Evolutionary conservation across 2,888 invertebrate genomes (phyloP), one percentile per base, ranked within the genome.

Genomic region (Dione vanillae): DNA sequence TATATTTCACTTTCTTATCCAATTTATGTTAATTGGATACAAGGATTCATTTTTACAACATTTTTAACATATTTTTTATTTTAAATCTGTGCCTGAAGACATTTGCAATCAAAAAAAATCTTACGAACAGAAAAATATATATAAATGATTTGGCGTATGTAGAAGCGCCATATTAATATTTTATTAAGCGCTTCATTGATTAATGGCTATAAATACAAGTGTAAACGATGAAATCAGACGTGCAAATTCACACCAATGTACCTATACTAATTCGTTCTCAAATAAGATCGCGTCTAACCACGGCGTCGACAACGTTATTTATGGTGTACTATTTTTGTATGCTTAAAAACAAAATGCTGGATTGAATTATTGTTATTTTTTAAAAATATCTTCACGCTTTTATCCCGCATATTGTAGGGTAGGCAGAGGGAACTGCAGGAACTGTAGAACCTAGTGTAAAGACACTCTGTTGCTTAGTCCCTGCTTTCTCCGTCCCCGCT

Each of bases 251-350:
- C 69, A 72, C 56, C 27, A 35, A 35, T 45, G 27, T 27, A 27
- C 27, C 5, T 27, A n/a, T 11, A 61, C 16, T 35, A 61, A 61
- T 61, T 61, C 61, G 45, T 61, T 61, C 35, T 61, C 10, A 45
- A 61, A 61, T 45, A 45, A 67, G 59, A 70, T 71, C 51, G 64
- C 65, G 69, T 66, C 62, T 52, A 40, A 58, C 71, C 70, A 40
- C 74, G 64, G 69, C 71, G 64, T 65, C 73, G 56, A 62, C 73
- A 41, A 62, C 9, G 58, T 65, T 74, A 75, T 74, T 75, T 70
- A 69, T 69, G 52, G n/a, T 47, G 37, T 6, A 16, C 58, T 65
- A 43, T 65, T 51, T 68, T n/a, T 19, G 52, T 47, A 16, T 40
- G 35, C 16, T 58, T 58, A 43, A 12, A 35, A 61, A 35, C 45